Evolutionary conservation across 2,113 vertebrate genomes (phyloP).

Genomic region (Coryphaenoides rupestris): DNA sequence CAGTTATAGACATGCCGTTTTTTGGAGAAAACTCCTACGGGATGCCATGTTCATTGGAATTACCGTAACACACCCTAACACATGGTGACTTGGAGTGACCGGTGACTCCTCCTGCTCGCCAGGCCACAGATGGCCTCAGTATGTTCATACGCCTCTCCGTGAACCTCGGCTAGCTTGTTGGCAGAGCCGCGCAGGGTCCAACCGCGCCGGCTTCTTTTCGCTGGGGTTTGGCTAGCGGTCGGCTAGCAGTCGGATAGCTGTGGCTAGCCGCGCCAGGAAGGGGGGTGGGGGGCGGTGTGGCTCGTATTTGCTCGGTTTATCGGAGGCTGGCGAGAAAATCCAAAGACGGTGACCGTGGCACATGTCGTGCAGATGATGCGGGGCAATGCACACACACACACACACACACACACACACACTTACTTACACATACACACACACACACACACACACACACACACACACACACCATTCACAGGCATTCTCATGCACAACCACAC

Average conservation of each 20-base stretch:
- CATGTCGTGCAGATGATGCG: constrained; percentile 25
- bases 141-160: constrained; percentile 3
- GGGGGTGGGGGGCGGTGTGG: too few species aligned
- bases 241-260: too few species aligned
- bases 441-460: background rate
- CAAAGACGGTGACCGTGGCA: background rate
- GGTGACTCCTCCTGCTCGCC: too few species aligned
- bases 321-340: background rate
- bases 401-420: background rate
- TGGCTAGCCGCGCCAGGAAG: too few species aligned
- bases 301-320: background rate
- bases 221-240: constrained; percentile 22
- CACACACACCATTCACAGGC: too few species aligned
- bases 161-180: constrained; percentile 25
- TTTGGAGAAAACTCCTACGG: too few species aligned
- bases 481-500: too few species aligned
- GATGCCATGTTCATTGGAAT: too few species aligned
- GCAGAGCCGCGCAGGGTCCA: constrained; percentile 25
- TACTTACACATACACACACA: background rate
- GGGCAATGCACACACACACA: background rate
- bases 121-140: too few species aligned
- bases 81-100: too few species aligned
- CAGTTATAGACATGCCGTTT: too few species aligned
- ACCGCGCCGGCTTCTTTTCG: constrained; percentile 16
- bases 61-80: too few species aligned